Conservation (phyloP, 2,113 vertebrate genomes). For the Phaethornis superciliosus region DNA sequence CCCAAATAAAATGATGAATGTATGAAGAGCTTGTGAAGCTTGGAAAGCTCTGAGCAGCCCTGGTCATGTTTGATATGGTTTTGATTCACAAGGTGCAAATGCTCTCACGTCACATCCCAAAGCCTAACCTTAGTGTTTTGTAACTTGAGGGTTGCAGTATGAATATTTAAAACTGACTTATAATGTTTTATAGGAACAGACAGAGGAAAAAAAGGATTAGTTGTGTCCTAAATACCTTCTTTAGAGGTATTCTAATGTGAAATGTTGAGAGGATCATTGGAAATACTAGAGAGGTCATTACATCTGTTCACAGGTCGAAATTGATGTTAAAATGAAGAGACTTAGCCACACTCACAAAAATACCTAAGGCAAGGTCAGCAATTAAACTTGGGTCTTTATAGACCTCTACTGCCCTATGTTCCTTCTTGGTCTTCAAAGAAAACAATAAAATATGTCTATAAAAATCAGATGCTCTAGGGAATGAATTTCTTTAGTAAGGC, state of each 20-base stretch:
- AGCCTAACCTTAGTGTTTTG: background rate
- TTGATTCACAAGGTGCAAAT: background rate
- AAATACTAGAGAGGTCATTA: background rate
- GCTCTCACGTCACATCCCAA: background rate
- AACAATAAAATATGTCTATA: background rate
- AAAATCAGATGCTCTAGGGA: background rate
- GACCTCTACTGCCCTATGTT: background rate
- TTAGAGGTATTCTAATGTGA: background rate
- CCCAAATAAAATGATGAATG: background rate
- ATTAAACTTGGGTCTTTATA: background rate
- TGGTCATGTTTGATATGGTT: background rate
- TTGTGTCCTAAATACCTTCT: background rate
- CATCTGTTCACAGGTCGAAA: background rate
- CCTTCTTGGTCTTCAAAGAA: background rate
- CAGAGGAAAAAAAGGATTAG: background rate
- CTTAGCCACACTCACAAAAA: background rate
- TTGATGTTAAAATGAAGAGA: background rate
- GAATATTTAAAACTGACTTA: background rate
- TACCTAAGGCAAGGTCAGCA: background rate
- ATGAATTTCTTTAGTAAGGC: background rate
- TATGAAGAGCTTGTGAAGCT: background rate
- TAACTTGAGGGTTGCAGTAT: background rate
- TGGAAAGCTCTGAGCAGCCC: background rate
- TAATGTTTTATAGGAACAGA: background rate
- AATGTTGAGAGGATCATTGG: background rate